Evolutionary conservation across 1,140 invertebrate genomes (phyloP).

Genomic region (Drosophila tani): DNA sequence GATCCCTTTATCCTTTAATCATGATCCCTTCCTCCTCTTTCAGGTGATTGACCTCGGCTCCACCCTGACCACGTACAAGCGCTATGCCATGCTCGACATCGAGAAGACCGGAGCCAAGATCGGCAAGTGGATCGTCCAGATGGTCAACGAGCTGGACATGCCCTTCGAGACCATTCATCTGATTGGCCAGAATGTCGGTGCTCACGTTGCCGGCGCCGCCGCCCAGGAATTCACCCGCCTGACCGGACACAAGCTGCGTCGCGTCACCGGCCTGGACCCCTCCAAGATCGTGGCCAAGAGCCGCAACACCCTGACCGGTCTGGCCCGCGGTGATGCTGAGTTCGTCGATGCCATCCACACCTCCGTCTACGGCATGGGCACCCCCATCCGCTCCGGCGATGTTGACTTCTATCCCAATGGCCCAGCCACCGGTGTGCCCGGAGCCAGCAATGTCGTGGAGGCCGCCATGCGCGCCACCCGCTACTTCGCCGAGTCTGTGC

Average conservation of each 20-base stretch:
- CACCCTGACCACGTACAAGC: constrained; percentile 65
- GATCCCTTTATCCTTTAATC: no score
- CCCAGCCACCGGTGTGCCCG: constrained; percentile 83
- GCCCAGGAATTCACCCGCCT: constrained; percentile 88
- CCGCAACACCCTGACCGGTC: constrained; percentile 85
- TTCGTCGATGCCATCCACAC: constrained; percentile 92
- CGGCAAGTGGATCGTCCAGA: constrained; percentile 61
- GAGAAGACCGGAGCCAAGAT: constrained; percentile 63
- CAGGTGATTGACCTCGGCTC: constrained; percentile 64
- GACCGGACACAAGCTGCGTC: constrained; percentile 85
- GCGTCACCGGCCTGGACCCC: constrained; percentile 90
- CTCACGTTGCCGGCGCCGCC: constrained; percentile 86
- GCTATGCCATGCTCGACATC: constrained; percentile 65
- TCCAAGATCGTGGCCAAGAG: constrained; percentile 88
- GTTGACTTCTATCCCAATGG: constrained; percentile 93
- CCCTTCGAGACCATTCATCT: constrained; percentile 79
- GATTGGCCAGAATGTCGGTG: constrained; percentile 73
- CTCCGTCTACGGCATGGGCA: constrained; percentile 90
- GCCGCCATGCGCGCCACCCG: constrained; percentile 88
- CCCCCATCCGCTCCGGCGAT: constrained; percentile 88
- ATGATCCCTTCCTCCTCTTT: no score
- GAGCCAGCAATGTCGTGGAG: constrained; percentile 87
- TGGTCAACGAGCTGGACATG: constrained; percentile 67
- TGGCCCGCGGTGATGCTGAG: constrained; percentile 86
- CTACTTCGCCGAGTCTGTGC: constrained; percentile 88